A percentile compares a stretch with the other conserved stretches of the same genome.
These are phyloP conservation scores for Thryonomys swinderianus DNA, from an alignment of 2,113 vertebrate species.

Conservation along the genomic window DNA sequence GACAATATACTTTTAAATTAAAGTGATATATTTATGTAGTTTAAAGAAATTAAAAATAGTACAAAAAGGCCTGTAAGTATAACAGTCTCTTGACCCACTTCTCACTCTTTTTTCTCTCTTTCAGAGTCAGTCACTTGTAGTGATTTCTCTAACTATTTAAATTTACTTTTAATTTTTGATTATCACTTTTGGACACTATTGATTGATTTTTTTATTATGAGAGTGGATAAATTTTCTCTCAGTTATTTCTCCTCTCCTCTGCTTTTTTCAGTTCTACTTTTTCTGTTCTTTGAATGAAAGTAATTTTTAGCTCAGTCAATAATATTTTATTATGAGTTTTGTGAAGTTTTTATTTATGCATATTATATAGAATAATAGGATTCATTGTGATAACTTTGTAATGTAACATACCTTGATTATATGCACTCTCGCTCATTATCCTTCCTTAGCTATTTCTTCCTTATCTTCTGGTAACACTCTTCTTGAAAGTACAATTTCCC, in stretches of 20 bases:
- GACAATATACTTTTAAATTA: not conserved
- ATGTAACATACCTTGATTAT: too few species aligned
- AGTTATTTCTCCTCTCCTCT: not conserved
- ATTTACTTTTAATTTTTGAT: not conserved
- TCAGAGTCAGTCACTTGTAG: not conserved
- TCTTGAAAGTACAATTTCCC: too few species aligned
- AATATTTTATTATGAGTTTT: not conserved
- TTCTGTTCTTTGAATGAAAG: not conserved
- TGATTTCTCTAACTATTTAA: not conserved
- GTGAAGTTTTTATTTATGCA: not conserved
- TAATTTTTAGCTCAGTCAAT: not conserved
- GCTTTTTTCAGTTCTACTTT: not conserved
- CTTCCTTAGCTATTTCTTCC: too few species aligned
- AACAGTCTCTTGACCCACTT: not conserved
- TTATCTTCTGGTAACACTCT: too few species aligned
- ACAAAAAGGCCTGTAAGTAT: not conserved
- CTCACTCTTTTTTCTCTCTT: not conserved
- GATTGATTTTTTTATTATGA: not conserved
- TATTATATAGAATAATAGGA: too few species aligned
- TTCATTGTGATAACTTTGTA: too few species aligned
- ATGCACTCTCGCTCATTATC: too few species aligned
- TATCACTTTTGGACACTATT: not conserved
- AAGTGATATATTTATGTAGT: not conserved
- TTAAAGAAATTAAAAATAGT: not conserved
- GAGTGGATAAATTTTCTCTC: not conserved